These are phyloP conservation scores for Otolemur crassicaudatus DNA, from an alignment of 2,797 vertebrate genomes.

Conservation along the genomic window DNA sequence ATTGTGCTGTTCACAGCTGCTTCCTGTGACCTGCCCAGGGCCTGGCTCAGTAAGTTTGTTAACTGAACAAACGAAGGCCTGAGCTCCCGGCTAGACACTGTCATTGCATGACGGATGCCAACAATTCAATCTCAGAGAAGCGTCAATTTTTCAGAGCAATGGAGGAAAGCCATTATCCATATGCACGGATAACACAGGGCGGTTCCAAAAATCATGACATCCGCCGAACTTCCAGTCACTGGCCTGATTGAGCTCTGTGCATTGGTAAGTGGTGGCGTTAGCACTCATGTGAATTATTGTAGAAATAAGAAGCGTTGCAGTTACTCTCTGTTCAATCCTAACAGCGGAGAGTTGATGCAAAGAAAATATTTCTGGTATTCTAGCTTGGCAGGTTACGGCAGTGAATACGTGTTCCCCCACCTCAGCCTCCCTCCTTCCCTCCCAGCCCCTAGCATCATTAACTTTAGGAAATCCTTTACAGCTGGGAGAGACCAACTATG, in stretches of 20 bases:
- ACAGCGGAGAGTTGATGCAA: background rate
- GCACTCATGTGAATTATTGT: too few relatives aligned
- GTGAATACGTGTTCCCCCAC: background rate
- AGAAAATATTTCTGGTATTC: background rate
- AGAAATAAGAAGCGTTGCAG: background rate
- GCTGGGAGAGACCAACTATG: background rate
- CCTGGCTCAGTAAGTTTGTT: background rate
- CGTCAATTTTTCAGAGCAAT: background rate
- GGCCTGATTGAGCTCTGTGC: background rate
- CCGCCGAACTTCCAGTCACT: background rate
- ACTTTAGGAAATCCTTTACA: background rate
- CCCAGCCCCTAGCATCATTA: background rate
- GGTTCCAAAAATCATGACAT: background rate
- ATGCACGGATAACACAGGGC: background rate
- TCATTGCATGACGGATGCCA: background rate
- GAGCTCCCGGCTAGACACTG: background rate
- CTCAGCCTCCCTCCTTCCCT: background rate
- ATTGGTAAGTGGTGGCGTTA: background rate
- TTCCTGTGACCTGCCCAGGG: background rate
- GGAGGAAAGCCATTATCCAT: background rate
- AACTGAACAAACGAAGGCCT: background rate
- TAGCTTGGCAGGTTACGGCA: background rate
- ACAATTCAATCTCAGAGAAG: background rate
- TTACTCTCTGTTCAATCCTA: background rate
- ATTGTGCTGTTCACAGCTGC: background rate